Base-by-base conservation (phyloP, 2,888 invertebrate genomes). In the Helicoverpa assulta region DNA sequence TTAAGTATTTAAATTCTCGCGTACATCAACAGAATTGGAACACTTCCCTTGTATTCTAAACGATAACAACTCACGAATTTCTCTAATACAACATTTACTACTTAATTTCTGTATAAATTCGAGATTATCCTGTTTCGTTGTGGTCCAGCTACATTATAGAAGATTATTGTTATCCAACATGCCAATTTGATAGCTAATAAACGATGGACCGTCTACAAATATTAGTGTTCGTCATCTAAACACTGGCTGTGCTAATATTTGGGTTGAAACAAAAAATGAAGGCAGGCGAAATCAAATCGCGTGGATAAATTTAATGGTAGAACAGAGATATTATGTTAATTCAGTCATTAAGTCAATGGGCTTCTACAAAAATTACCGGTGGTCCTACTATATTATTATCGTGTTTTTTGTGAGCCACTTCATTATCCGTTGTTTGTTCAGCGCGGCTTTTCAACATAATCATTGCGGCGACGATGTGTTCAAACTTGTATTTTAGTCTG, bases 311-410 rank as follows among this genome's bases (percentile, higher is more conserved):
- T 78, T 87, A 84, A 86, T 85, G 84, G 73, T 82, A 78, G 82
- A 87, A 85, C 82, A 84, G 81, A 85, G 78, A 80, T 89, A 90
- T 92, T 93, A 93, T 92, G 90, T 85, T 90, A 92, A 93, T 92
- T 88, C 72, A 85, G 78, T 85, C 81, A 91, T 91, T 91, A 90
- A 87, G 78, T 85, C 85, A 85, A 90, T 90, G 87, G 90, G 90
- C 89, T 91, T 90, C 90, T 85, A 90, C 81, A 85, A 85, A 90
- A 88, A 90, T 90, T 87, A 90, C 85, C 74, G 88, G 90, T 88
- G 89, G 88, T 87, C 87, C 82, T 67, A 81, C 85, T 83, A 81
- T 89, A 89, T 88, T 85, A 92, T 92, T 92, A 91, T 81, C 75
- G 63, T 76, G 78, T 86, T 89, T 91, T 89, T 90, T 88, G 86